Conservation (phyloP, 2,113 vertebrate genomes). For the Empidonax traillii region DNA sequence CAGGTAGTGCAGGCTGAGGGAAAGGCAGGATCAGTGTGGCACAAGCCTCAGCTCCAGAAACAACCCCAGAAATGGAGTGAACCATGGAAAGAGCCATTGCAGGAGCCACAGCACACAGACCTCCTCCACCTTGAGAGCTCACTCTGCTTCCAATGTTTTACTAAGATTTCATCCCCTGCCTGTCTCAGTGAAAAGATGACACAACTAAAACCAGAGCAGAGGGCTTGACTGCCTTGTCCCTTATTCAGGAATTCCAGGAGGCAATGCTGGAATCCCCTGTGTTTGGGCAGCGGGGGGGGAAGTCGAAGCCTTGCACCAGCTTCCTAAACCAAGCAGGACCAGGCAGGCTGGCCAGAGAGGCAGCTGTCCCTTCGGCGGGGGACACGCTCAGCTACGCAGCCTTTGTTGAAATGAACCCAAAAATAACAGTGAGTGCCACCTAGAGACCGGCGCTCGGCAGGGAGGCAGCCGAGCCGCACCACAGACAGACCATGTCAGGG, state of each 20-base stretch:
- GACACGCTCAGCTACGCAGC: background rate
- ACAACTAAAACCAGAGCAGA: background rate
- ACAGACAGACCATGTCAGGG: background rate
- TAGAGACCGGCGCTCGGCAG: background rate
- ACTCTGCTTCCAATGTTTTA: background rate
- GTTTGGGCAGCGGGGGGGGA: background rate
- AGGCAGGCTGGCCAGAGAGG: background rate
- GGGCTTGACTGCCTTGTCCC: background rate
- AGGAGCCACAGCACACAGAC: background rate
- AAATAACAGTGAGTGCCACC: constrained; percentile 28
- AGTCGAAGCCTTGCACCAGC: background rate
- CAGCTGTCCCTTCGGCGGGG: background rate
- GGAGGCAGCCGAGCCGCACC: background rate
- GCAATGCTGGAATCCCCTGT: background rate
- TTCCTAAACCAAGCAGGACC: background rate
- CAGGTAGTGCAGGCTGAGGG: background rate
- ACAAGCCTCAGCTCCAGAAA: background rate
- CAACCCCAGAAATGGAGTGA: background rate
- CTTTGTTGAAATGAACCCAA: constrained; percentile 12
- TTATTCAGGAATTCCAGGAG: background rate
- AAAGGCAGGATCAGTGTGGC: background rate
- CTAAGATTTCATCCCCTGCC: background rate
- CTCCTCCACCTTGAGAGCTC: accelerated
- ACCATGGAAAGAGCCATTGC: background rate
- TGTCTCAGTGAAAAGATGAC: background rate